phyloP scores from a whole-genome alignment of 1,140 invertebrate genomes.

The Cataglyphis hispanica region DNA sequence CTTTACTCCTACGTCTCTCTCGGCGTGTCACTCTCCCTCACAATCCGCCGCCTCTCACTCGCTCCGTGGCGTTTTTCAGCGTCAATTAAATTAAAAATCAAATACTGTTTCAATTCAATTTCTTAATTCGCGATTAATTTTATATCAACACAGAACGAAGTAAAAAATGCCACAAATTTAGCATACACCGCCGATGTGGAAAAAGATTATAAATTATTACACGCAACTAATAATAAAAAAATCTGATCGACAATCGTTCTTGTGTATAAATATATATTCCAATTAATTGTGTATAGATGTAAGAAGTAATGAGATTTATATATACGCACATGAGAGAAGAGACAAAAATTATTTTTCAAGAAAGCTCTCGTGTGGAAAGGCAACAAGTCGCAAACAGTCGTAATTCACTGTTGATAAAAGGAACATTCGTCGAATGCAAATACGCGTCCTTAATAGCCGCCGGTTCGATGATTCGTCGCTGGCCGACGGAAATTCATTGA shows the following conservation, averaged over 20 bases:
- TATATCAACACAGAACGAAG: background rate
- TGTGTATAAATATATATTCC: background rate
- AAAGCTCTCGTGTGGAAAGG: background rate
- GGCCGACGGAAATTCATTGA: conserved; percentile 60
- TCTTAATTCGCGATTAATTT: conserved; percentile 20
- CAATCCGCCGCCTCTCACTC: conserved; percentile 41
- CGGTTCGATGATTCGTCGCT: conserved; percentile 30
- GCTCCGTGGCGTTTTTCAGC: conserved; percentile 36
- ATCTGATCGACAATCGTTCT: background rate
- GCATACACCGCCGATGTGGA: no score
- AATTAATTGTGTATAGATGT: background rate
- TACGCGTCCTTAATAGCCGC: conserved; percentile 31
- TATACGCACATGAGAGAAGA: background rate
- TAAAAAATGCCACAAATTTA: background rate
- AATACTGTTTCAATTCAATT: no score
- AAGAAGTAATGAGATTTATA: background rate
- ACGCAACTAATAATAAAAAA: background rate
- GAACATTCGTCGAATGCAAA: conserved; percentile 59
- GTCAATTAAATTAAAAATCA: background rate
- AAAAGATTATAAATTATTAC: background rate
- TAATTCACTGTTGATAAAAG: conserved; percentile 37
- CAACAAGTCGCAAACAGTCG: background rate
- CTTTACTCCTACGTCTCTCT: conserved; percentile 66
- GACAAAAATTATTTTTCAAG: conserved; percentile 1
- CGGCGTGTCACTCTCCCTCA: conserved; percentile 34